A percentile compares a stretch with the other conserved stretches of the same genome.
Conservation (phyloP, 1,140 invertebrate species). For the Bacillus rossius region DNA sequence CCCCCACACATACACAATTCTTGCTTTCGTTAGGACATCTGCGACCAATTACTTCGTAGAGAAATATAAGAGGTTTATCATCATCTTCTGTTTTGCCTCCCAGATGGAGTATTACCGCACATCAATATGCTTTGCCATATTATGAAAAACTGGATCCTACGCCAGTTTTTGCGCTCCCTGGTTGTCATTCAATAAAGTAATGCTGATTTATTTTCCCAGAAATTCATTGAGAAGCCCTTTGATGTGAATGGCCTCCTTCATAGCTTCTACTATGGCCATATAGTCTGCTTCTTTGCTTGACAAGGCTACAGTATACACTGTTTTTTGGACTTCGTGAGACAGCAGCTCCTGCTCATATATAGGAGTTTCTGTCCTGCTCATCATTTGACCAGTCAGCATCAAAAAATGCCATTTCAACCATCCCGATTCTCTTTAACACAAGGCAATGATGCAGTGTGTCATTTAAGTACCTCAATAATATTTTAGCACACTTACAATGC, state of each 20-base stretch:
- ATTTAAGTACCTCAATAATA: constrained; percentile 41
- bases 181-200: constrained; percentile 33
- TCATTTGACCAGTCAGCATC: constrained; percentile 34
- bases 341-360: constrained; percentile 34
- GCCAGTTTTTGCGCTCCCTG: constrained; percentile 35
- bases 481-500: constrained; percentile 41
- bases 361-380: constrained; percentile 27
- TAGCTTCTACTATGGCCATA: constrained; percentile 36
- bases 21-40: too few species aligned
- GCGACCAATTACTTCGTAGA: too few species aligned
- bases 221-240: constrained; percentile 24
- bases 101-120: constrained; percentile 21
- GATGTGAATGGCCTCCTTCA: constrained; percentile 37
- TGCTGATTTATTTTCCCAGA: background rate
- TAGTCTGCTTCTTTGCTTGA: constrained; percentile 44
- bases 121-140: constrained; percentile 39
- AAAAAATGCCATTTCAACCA: constrained; percentile 13
- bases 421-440: constrained; percentile 17
- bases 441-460: constrained; percentile 30
- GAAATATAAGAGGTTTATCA: too few species aligned
- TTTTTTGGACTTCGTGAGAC: constrained; percentile 46
- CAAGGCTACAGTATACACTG: constrained; percentile 43
- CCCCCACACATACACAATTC: too few species aligned
- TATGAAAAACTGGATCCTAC: constrained; percentile 34
- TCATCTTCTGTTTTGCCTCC: too few species aligned